Base-by-base conservation (phyloP, 2,113 vertebrate genomes). In the Cynopterus brachyotis region DNA sequence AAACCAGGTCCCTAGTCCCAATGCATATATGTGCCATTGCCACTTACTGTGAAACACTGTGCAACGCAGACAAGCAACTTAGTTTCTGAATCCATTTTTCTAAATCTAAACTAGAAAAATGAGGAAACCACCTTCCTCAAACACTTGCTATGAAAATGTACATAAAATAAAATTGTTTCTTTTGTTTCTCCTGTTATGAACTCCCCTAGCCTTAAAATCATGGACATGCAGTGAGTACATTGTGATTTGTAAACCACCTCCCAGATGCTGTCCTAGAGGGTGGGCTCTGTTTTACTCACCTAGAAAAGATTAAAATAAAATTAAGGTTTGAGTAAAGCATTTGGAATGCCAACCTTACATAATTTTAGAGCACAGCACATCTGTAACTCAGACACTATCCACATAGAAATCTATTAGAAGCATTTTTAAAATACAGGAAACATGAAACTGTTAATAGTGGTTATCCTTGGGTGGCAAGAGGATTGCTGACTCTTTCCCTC, bases 341-440 rank as follows among this genome's bases (percentile, higher is more conserved):
- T 1, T 28, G 7, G 50, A 64, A 88, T 50, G 20, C 45, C 75
- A 89, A 85, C 7, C 66, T 64, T 32, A 79, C 11, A 10, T 84
- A 88, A 62, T 55, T 84, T 73, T 24, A 79, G 60, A 75, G 88
- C 13, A 66, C 28, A 50, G 50, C 11, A 57, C 1, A 15, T 50
- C 60, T 67, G 10, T 13, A 75, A 69, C 42, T 55, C 19, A 10
- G n/a, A 55, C 89, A 84, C 11, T 16, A 19, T 22, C 16, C 53
- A 64, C 47, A 55, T 62, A 64, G 64, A 91, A 79, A 83, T 5
- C 16, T 8, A 66, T 50, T 19, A 88, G 57, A 92, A 91, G 32
- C 50, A 73, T 62, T 84, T 96, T 83, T 69, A 66, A 83, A 89
- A 96, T n/a, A 30, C 13, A 55, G 37, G 28, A 55, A 88, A 69